Evolutionary conservation across 2,888 invertebrate genomes (phyloP).

Genomic region (Tridacna crocea): DNA sequence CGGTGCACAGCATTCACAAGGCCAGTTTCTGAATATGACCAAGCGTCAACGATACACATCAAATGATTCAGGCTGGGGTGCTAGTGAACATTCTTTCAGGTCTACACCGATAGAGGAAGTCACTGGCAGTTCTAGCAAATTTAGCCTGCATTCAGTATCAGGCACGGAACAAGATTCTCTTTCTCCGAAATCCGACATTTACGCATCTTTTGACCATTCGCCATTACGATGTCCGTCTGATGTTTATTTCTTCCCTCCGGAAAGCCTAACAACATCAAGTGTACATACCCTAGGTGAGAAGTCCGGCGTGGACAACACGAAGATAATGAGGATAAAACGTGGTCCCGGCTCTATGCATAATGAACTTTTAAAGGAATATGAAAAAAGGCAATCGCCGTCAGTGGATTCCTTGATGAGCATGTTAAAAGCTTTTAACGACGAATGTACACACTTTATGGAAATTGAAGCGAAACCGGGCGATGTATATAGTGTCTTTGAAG

Average conservation of each 20-base stretch:
- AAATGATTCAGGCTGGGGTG: constrained; percentile 16
- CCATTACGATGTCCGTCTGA: constrained; percentile 15
- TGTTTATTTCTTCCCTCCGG: constrained; percentile 15
- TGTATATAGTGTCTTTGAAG: constrained; percentile 12
- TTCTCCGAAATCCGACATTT: background rate
- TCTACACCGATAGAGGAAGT: constrained; percentile 13
- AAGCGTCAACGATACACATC: constrained; percentile 22
- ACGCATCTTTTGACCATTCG: background rate
- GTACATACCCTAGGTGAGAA: background rate
- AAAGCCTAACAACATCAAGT: background rate
- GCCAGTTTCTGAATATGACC: background rate
- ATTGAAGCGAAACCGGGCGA: constrained; percentile 5
- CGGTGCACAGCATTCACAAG: background rate
- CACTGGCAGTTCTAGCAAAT: constrained; percentile 1
- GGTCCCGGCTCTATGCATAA: background rate
- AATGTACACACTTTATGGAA: constrained; percentile 4
- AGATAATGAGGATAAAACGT: background rate
- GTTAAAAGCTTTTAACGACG: constrained; percentile 10
- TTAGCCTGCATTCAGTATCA: background rate
- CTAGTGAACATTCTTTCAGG: constrained; percentile 14
- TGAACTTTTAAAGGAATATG: background rate
- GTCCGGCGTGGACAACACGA: background rate
- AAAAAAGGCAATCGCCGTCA: background rate
- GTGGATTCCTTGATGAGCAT: constrained; percentile 25
- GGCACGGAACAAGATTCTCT: constrained; percentile 2